Conservation (phyloP, 2,113 vertebrate genomes). For the Megaptera novaeangliae region DNA sequence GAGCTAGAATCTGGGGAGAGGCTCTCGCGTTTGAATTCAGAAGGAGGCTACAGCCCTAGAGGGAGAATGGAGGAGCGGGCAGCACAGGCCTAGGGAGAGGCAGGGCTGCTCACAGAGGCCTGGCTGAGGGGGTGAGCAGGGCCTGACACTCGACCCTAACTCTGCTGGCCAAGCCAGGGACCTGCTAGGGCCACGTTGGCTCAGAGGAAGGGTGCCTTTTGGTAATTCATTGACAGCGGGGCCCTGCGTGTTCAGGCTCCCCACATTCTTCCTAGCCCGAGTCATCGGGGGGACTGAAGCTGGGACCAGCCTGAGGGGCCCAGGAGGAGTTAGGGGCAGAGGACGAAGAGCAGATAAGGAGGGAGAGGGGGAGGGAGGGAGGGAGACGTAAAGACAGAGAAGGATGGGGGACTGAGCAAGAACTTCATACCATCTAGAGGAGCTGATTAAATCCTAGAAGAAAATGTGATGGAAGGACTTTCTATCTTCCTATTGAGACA, state of each 20-base stretch:
- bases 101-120: not conserved
- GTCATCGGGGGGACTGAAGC: not conserved
- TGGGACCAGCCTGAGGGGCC: not conserved
- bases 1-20: not conserved
- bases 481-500: slow-evolving; percentile 75
- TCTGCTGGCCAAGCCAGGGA: not conserved
- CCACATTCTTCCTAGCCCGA: not conserved
- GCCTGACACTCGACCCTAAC: not conserved
- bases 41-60: not conserved
- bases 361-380: not conserved
- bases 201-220: not conserved
- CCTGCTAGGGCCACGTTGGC: not conserved
- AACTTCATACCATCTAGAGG: slow-evolving; percentile 43
- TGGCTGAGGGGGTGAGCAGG: not conserved
- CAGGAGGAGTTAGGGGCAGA: not conserved
- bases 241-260: not conserved
- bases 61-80: not conserved
- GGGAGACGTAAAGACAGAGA: slow-evolving; percentile 44
- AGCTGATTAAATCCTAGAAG: slow-evolving; percentile 70
- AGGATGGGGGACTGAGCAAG: slow-evolving; percentile 31
- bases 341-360: not conserved
- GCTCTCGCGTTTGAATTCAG: not conserved
- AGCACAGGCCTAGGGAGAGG: not conserved
- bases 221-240: not conserved
- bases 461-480: slow-evolving; percentile 69